Conservation (phyloP, 1,140 invertebrate genomes). For the Aphidius ervi region DNA sequence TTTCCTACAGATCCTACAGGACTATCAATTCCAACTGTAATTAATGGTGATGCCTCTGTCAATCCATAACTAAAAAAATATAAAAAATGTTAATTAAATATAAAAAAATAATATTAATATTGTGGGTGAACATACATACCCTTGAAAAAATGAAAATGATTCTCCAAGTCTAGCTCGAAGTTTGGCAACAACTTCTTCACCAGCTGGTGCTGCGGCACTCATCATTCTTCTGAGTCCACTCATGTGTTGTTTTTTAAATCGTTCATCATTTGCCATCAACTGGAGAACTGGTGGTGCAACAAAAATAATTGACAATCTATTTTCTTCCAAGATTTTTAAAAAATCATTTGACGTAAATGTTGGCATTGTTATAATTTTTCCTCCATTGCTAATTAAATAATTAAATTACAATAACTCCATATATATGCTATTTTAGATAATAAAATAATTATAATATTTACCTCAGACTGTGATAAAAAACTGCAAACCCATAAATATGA, state of each 20-base stretch:
- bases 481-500: conserved; percentile 19
- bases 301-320: conserved; percentile 55
- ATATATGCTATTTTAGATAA: not conserved
- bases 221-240: conserved; percentile 54
- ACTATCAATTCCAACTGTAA: conserved; percentile 31
- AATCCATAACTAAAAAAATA: conserved; percentile 54
- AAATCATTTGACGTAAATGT: conserved; percentile 63
- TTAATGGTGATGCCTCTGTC: conserved; percentile 59
- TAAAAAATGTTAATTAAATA: too few relatives aligned
- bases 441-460: conserved; percentile 3
- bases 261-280: conserved; percentile 65
- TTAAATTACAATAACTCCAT: too few relatives aligned
- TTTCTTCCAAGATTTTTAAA: conserved; percentile 53
- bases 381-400: conserved; percentile 46
- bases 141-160: conserved; percentile 41
- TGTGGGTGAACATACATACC: conserved; percentile 25
- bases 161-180: conserved; percentile 50
- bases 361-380: conserved; percentile 64
- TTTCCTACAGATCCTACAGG: not conserved
- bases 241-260: conserved; percentile 59
- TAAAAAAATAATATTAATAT: too few relatives aligned
- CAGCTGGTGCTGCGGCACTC: conserved; percentile 71
- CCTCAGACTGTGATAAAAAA: conserved; percentile 56
- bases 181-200: conserved; percentile 56
- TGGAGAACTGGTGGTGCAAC: conserved; percentile 62